phyloP scores from a whole-genome alignment of 2,888 invertebrate genomes.

The Noctua janthe region DNA sequence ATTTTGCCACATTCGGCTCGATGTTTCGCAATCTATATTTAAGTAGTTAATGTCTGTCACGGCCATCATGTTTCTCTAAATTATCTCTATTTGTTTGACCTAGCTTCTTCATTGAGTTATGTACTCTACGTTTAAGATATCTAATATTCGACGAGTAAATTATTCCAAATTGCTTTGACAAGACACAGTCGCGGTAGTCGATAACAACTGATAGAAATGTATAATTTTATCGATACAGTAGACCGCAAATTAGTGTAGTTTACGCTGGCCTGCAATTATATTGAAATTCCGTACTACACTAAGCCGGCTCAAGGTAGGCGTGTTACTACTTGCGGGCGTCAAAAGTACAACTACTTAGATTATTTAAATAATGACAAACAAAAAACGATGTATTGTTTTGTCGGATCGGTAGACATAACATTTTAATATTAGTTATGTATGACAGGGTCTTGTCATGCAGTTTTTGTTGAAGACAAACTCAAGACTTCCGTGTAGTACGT shows the following conservation, averaged over 20 bases:
- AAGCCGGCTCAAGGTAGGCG: background rate
- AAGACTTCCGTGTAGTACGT: background rate
- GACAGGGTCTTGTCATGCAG: background rate
- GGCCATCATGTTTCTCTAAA: background rate
- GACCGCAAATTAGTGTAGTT: background rate
- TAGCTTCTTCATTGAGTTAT: constrained; percentile 12
- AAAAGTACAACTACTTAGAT: background rate
- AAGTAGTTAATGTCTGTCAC: constrained; percentile 9
- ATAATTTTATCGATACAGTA: background rate
- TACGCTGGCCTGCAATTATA: background rate
- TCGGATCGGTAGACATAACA: background rate
- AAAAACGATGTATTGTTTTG: constrained; percentile 5
- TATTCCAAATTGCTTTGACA: background rate
- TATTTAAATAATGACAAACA: background rate
- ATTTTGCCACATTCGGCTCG: background rate
- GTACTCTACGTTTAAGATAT: background rate
- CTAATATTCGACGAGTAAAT: background rate
- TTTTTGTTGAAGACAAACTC: background rate
- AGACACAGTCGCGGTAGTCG: background rate
- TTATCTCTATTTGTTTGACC: constrained; percentile 24
- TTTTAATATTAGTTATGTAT: background rate
- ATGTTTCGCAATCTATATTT: constrained; percentile 7
- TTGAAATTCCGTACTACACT: background rate
- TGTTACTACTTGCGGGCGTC: background rate
- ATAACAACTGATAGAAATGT: background rate